These are phyloP conservation scores for Drosophila azteca DNA, from an alignment of 1,140 invertebrate genomes.

Conservation along the genomic window DNA sequence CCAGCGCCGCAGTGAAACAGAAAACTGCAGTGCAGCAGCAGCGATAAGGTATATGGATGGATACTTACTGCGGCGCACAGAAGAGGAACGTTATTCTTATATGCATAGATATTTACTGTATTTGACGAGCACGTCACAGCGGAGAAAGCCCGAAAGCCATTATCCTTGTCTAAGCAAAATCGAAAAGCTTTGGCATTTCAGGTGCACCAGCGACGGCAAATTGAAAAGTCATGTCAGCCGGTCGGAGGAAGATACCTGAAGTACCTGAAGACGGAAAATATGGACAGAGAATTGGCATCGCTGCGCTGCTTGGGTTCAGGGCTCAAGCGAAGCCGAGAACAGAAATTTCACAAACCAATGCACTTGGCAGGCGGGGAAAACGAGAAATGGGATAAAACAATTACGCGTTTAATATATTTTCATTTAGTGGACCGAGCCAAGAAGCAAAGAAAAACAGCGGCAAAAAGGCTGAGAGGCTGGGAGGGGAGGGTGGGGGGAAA, in stretches of 20 bases:
- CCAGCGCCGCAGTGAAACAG: conserved; percentile 11
- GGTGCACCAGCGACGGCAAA: conserved; percentile 41
- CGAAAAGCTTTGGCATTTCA: conserved; percentile 27
- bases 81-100: no score
- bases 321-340: conserved; percentile 61
- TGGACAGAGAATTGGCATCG: conserved; percentile 59
- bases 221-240: conserved; percentile 74
- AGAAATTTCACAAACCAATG: conserved; percentile 74
- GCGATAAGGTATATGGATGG: conserved; percentile 49
- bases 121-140: conserved; percentile 22
- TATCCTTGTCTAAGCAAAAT: conserved; percentile 39
- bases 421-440: conserved; percentile 57
- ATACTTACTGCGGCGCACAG: neutral
- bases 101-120: conserved; percentile 5
- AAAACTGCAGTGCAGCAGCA: conserved; percentile 45
- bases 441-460: conserved; percentile 1
- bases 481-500: conserved; percentile 5
- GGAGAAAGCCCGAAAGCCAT: conserved; percentile 31
- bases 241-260: neutral
- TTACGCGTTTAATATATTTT: conserved; percentile 80
- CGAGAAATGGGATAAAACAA: conserved; percentile 62
- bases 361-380: conserved; percentile 60
- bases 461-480: neutral
- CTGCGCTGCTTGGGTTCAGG: conserved; percentile 33
- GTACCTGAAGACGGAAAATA: conserved; percentile 10